These are phyloP conservation scores for Paramormyrops hopkinsi DNA, from an alignment of 2,797 vertebrate genomes.

Conservation along the genomic window DNA sequence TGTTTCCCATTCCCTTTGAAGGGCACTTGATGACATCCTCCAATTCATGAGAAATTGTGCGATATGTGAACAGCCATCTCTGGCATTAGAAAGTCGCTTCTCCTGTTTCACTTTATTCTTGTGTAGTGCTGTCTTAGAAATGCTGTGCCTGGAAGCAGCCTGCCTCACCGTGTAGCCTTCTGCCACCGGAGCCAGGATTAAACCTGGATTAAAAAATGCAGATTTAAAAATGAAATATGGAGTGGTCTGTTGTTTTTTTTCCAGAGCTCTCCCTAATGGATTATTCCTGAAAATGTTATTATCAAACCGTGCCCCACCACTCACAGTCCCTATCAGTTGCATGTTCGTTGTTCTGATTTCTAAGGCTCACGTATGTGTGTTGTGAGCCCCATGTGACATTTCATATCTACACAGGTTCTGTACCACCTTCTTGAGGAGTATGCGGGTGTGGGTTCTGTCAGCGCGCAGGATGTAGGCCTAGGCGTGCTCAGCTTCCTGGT, in stretches of 20 bases:
- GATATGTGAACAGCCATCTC: neutral
- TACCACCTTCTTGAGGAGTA: slow-evolving; percentile 96
- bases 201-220: neutral
- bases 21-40: neutral
- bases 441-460: slow-evolving; percentile 57
- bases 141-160: neutral
- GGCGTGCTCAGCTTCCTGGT: slow-evolving; percentile 89
- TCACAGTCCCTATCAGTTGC: neutral
- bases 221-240: neutral
- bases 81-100: neutral
- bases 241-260: neutral
- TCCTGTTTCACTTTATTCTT: neutral
- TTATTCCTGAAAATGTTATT: neutral
- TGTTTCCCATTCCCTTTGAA: neutral
- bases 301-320: neutral
- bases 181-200: neutral
- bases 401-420: slow-evolving; percentile 68
- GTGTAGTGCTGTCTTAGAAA: neutral
- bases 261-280: neutral
- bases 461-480: slow-evolving; percentile 69
- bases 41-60: neutral
- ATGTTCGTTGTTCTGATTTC: neutral
- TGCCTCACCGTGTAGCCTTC: neutral
- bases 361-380: neutral
- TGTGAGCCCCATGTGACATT: neutral